Evolutionary conservation across 2,888 invertebrate genomes (phyloP).

Genomic region (Tolmerus cingulatus): DNA sequence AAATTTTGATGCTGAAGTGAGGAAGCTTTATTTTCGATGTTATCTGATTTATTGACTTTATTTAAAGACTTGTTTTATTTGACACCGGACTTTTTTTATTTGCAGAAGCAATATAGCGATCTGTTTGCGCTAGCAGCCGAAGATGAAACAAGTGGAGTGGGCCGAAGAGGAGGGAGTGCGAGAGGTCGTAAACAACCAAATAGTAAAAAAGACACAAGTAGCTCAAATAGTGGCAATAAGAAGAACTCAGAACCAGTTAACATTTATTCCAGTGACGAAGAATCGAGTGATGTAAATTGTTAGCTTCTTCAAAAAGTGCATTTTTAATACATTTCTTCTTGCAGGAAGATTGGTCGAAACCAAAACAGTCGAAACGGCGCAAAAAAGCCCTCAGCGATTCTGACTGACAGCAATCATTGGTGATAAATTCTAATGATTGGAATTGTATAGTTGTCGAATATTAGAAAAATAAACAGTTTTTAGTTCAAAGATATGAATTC

Average conservation of each 20-base stretch:
- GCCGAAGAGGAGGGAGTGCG: slow-evolving; percentile 69
- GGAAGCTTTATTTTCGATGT: background rate
- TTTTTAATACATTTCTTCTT: slow-evolving; percentile 43
- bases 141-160: slow-evolving; percentile 76
- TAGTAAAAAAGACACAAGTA: slow-evolving; percentile 65
- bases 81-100: slow-evolving; percentile 48
- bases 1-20: too few species aligned
- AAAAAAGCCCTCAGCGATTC: slow-evolving; percentile 93
- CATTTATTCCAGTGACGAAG: slow-evolving; percentile 80
- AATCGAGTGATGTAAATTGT: slow-evolving; percentile 78
- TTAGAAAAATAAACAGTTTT: slow-evolving; percentile 51
- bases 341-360: slow-evolving; percentile 88
- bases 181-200: slow-evolving; percentile 69
- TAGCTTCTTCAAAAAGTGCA: background rate
- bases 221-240: slow-evolving; percentile 60
- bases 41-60: slow-evolving; percentile 32
- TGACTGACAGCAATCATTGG: slow-evolving; percentile 74
- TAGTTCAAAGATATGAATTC: slow-evolving; percentile 31
- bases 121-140: slow-evolving; percentile 90
- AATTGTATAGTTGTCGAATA: slow-evolving; percentile 55
- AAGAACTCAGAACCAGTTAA: slow-evolving; percentile 64
- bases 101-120: slow-evolving; percentile 86
- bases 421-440: slow-evolving; percentile 51
- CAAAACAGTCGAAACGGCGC: slow-evolving; percentile 89
- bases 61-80: background rate